Evolutionary conservation across 2,888 invertebrate species (phyloP).

Genomic region (Thumatha senex): DNA sequence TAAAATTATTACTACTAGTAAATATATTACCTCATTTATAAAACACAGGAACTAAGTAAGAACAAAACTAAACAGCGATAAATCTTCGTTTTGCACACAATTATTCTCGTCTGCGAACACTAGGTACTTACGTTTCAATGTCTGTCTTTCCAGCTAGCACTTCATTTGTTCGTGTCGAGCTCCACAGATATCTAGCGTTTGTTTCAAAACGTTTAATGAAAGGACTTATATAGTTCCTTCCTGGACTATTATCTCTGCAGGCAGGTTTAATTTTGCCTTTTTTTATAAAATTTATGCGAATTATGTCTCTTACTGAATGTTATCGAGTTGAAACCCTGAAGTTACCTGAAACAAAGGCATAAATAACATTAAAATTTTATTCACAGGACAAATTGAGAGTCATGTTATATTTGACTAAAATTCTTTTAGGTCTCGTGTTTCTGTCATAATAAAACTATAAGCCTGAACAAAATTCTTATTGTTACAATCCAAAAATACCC

Average conservation of each 20-base stretch:
- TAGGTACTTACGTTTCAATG: constrained; percentile 63
- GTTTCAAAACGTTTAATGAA: constrained; percentile 33
- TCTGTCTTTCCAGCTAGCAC: constrained; percentile 44
- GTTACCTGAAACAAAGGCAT: too few species aligned
- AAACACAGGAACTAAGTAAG: constrained; percentile 33
- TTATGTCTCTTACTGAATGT: constrained; percentile 4
- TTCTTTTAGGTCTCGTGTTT: too few species aligned
- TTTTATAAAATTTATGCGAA: constrained; percentile 11
- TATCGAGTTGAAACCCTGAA: too few species aligned
- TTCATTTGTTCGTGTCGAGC: constrained; percentile 45
- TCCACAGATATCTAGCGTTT: constrained; percentile 24
- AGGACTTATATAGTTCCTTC: constrained; percentile 28
- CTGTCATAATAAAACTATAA: neutral
- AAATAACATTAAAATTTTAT: too few species aligned
- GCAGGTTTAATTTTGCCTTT: constrained; percentile 10
- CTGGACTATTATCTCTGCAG: constrained; percentile 22
- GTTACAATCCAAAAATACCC: neutral
- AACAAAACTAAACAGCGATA: constrained; percentile 46
- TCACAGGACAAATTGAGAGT: too few species aligned
- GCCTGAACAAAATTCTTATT: neutral
- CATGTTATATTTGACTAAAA: too few species aligned
- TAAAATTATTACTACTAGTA: too few species aligned
- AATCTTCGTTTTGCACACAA: constrained; percentile 64
- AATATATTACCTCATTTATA: constrained; percentile 27
- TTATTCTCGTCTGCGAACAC: constrained; percentile 58